These are phyloP conservation scores for Himalopsyche phryganea DNA, from an alignment of 1,140 invertebrate genomes.

Conservation along the genomic window DNA sequence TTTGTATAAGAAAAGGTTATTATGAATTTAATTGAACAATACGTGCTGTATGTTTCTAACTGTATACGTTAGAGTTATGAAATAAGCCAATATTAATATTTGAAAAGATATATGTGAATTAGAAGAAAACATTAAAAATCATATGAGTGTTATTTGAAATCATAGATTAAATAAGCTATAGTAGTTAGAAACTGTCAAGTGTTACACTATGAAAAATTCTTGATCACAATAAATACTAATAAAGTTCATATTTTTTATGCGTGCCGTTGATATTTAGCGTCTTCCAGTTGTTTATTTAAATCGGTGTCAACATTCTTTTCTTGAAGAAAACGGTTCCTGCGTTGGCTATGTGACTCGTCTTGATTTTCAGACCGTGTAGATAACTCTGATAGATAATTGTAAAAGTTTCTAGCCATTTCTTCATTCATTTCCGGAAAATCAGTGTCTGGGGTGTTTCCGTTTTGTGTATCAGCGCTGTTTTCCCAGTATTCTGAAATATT, in stretches of 20 bases:
- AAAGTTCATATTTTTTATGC: slow-evolving; percentile 1
- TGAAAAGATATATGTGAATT: too few relatives aligned
- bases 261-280: slow-evolving; percentile 9
- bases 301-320: background rate
- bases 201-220: too few relatives aligned
- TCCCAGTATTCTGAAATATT: background rate
- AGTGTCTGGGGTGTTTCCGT: background rate
- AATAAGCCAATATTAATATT: too few relatives aligned
- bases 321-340: slow-evolving; percentile 2
- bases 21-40: too few relatives aligned
- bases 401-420: slow-evolving; percentile 2
- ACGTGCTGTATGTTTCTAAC: too few relatives aligned
- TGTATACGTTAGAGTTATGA: too few relatives aligned
- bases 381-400: slow-evolving; percentile 14
- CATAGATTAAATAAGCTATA: too few relatives aligned
- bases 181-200: too few relatives aligned
- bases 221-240: too few relatives aligned
- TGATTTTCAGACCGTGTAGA: slow-evolving; percentile 1
- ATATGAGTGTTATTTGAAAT: too few relatives aligned
- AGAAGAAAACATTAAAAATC: too few relatives aligned
- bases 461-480: background rate
- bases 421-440: background rate
- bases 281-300: slow-evolving; percentile 11
- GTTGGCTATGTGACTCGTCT: background rate
- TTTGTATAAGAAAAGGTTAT: too few relatives aligned